phyloP scores from a whole-genome alignment of 35 echinoderm and acorn worm species.

The Heliocidaris tuberculata region DNA sequence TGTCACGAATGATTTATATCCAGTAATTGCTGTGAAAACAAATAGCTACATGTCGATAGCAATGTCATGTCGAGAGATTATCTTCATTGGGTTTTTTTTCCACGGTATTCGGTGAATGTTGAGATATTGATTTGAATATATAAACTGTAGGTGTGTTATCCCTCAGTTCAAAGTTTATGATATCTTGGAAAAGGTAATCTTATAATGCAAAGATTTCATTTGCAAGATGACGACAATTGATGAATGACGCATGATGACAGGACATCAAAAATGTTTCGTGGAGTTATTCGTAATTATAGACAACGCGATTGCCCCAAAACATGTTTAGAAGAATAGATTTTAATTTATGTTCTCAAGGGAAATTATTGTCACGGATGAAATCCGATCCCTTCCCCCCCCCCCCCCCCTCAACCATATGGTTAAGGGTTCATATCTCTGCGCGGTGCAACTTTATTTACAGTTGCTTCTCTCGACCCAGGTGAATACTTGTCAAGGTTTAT shows the following conservation, averaged over 20 bases:
- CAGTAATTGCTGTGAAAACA: constrained; percentile 3
- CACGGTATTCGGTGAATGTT: background rate
- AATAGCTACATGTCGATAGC: background rate
- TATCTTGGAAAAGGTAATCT: background rate
- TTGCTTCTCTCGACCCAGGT: too few species aligned
- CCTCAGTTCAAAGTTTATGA: background rate
- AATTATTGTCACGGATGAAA: too few species aligned
- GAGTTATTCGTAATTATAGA: background rate
- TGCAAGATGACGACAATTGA: background rate
- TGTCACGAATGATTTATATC: constrained; percentile 18
- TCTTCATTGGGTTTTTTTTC: background rate
- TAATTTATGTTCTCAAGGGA: too few species aligned
- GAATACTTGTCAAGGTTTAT: too few species aligned
- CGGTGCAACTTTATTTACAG: too few species aligned
- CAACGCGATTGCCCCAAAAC: background rate
- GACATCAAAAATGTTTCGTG: background rate
- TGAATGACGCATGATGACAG: background rate
- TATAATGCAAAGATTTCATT: background rate
- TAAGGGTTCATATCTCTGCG: too few species aligned
- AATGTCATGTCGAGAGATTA: background rate
- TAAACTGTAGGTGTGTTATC: background rate
- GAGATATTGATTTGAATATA: background rate
- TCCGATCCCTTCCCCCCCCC: too few species aligned
- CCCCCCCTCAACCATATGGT: too few species aligned
- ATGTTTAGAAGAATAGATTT: too few species aligned